These are phyloP conservation scores for Drosophila prolongata DNA, from an alignment of 2,888 invertebrate genomes.

Conservation along the genomic window DNA sequence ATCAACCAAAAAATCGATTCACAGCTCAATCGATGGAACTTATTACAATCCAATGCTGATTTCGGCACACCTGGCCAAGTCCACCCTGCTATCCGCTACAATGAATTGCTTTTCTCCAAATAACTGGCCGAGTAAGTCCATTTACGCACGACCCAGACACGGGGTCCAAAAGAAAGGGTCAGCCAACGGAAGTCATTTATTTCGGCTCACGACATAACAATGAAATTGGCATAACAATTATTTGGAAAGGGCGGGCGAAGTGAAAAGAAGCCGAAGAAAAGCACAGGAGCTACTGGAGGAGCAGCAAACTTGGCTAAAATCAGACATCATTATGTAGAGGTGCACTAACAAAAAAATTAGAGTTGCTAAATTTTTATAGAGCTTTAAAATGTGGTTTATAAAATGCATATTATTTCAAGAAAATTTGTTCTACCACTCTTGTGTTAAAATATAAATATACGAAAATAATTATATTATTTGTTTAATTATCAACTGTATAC, in stretches of 20 bases:
- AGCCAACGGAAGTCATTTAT: conserved; percentile 62
- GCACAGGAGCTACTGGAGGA: conserved; percentile 22
- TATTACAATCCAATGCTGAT: not conserved
- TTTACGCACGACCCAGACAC: conserved; percentile 36
- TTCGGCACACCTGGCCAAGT: conserved; percentile 20
- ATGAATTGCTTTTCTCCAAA: conserved; percentile 27
- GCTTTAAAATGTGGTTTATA: not conserved
- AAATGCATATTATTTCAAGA: no score
- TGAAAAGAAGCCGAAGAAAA: conserved; percentile 11
- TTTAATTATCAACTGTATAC: not conserved
- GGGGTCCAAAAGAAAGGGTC: conserved; percentile 19
- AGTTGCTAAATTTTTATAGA: no score
- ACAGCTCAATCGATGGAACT: conserved; percentile 17
- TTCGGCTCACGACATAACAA: conserved; percentile 58
- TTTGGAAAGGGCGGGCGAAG: conserved; percentile 27
- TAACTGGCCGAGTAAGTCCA: conserved; percentile 29
- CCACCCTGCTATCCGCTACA: conserved; percentile 24
- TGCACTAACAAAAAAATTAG: not conserved
- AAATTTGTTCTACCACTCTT: no score
- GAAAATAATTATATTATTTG: no score
- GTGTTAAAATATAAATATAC: no score
- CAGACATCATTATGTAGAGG: conserved; percentile 19
- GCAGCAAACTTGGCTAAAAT: conserved; percentile 38
- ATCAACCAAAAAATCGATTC: conserved; percentile 30
- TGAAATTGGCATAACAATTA: conserved; percentile 59